phyloP scores from a whole-genome alignment of 2,888 invertebrate species.

The Noctua janthe region DNA sequence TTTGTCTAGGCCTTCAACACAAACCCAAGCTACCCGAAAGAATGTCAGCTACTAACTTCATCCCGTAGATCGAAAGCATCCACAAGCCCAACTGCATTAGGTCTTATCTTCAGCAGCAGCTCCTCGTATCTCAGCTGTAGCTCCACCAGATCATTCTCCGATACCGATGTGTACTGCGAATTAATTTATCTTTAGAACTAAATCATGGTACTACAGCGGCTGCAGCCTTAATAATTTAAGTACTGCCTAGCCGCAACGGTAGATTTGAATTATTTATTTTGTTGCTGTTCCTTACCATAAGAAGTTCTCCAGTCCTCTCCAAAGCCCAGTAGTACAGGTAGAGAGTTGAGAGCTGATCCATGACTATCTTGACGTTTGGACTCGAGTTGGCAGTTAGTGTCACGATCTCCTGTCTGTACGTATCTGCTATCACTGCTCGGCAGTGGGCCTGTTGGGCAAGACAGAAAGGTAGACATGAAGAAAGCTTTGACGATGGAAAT shows the following conservation, averaged over 20 bases:
- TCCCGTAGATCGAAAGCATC: slow-evolving; percentile 97
- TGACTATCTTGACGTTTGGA: slow-evolving; percentile 90
- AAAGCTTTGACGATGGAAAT: too few relatives aligned
- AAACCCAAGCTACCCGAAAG: too few relatives aligned
- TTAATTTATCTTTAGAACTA: neutral
- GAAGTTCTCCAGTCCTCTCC: slow-evolving; percentile 93
- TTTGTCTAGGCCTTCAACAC: too few relatives aligned
- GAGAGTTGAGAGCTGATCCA: slow-evolving; percentile 93
- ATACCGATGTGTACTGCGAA: slow-evolving; percentile 91
- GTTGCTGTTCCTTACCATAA: slow-evolving; percentile 91
- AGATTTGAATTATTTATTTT: neutral
- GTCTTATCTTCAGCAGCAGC: slow-evolving; percentile 93
- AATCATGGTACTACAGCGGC: neutral
- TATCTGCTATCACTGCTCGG: slow-evolving; percentile 94
- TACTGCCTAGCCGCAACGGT: neutral
- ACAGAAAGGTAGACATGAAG: too few relatives aligned
- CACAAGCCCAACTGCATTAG: slow-evolving; percentile 96
- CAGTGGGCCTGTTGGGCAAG: slow-evolving; percentile 93
- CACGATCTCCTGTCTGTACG: slow-evolving; percentile 91
- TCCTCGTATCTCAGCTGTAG: slow-evolving; percentile 92
- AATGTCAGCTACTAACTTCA: slow-evolving; percentile 85
- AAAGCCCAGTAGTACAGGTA: slow-evolving; percentile 94
- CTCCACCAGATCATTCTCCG: slow-evolving; percentile 83
- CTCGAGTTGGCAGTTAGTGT: slow-evolving; percentile 89
- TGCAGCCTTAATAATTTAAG: neutral